Evolutionary conservation across 1,140 invertebrate genomes (phyloP).

Genomic region (silkworm (Bombyx mori)): DNA sequence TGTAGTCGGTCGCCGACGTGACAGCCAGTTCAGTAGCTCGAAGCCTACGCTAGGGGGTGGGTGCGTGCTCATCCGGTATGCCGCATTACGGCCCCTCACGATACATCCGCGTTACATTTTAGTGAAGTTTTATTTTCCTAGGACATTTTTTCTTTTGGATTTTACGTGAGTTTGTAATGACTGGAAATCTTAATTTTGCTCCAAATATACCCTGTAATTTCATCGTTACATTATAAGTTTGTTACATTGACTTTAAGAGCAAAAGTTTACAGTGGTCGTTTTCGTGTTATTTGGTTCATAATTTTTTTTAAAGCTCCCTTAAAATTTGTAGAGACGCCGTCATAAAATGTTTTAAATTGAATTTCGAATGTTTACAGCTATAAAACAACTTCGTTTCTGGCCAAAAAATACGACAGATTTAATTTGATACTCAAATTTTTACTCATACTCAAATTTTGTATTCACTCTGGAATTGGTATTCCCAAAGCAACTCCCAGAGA

Average conservation of each 20-base stretch:
- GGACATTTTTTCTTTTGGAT: constrained; percentile 14
- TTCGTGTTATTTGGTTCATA: not conserved
- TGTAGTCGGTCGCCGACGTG: constrained; percentile 30
- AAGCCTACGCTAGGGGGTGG: constrained; percentile 42
- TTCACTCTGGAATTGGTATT: constrained; percentile 1
- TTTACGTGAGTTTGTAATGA: constrained; percentile 25
- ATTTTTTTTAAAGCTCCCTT: not conserved
- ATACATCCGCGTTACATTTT: constrained; percentile 11
- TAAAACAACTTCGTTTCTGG: no score
- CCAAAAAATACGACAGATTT: no score
- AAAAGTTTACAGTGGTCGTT: not conserved
- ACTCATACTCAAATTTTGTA: no score
- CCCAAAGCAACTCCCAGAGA: constrained; percentile 5
- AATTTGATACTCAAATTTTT: no score
- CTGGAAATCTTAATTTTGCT: constrained; percentile 21
- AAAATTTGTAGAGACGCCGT: no score
- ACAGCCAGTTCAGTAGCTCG: constrained; percentile 47
- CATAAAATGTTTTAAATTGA: no score
- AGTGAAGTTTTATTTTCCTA: constrained; percentile 33
- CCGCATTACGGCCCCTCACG: constrained; percentile 18
- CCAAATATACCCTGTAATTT: not conserved
- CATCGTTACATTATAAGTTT: not conserved
- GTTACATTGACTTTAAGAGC: no score
- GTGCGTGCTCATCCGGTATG: constrained; percentile 27
- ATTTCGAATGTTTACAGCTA: no score